Evolutionary conservation across 2,797 vertebrate species (phyloP).

Genomic region (Otus scops): DNA sequence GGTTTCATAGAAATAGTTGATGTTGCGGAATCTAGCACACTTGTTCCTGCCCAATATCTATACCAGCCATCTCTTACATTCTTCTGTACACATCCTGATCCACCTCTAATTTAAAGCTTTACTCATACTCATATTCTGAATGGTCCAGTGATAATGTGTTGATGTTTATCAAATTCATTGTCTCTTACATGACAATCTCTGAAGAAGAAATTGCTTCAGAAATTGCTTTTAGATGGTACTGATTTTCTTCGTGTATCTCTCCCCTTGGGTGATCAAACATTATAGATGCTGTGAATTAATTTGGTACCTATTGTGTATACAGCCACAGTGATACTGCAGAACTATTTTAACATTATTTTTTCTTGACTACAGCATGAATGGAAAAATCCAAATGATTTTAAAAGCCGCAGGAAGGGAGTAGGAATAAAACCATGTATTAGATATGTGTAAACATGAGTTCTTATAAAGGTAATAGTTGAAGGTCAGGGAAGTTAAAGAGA

Average conservation of each 20-base stretch:
- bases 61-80: neutral
- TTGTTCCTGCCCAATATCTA: neutral
- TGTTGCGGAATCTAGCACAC: neutral
- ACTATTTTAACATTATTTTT: neutral
- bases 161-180: conserved; percentile 14
- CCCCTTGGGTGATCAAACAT: conserved; percentile 1
- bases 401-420: neutral
- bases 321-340: neutral
- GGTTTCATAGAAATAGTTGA: neutral
- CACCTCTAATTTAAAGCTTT: neutral
- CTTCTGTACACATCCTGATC: neutral
- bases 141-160: neutral
- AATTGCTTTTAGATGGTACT: conserved; percentile 31
- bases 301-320: neutral
- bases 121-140: neutral
- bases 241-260: neutral
- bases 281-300: conserved; percentile 33
- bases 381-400: neutral
- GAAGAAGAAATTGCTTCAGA: conserved; percentile 4
- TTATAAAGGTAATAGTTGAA: neutral
- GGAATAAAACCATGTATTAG: neutral
- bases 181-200: conserved; percentile 2
- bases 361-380: neutral
- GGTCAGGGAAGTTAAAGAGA: neutral
- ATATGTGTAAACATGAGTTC: neutral